Conservation (phyloP, 2,113 vertebrate species). For the Pao palembangensis region DNA sequence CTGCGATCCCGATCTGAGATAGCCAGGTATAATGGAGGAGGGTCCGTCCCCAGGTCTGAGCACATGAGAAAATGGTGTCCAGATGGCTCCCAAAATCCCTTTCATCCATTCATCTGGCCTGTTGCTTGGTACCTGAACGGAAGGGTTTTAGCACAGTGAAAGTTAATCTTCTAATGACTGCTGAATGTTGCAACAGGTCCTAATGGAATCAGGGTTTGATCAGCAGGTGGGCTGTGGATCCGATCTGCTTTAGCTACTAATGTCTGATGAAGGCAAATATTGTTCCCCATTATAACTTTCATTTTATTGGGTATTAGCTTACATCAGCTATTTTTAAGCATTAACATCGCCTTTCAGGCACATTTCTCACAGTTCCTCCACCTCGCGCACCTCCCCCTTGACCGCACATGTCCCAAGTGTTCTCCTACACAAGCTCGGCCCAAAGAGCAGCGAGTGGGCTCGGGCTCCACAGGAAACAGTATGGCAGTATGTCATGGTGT, state of each 20-base stretch:
- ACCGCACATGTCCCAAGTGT: slow-evolving; percentile 10
- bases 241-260: slow-evolving; percentile 2
- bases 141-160: slow-evolving; percentile 23
- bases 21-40: slow-evolving; percentile 31
- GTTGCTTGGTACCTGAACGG: slow-evolving; percentile 38
- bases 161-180: slow-evolving; percentile 54
- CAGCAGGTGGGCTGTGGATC: slow-evolving; percentile 8
- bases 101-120: slow-evolving; percentile 49
- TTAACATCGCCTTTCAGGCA: too few relatives aligned
- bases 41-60: slow-evolving; percentile 6
- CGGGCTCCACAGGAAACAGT: slow-evolving; percentile 17
- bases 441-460: slow-evolving; percentile 14
- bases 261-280: slow-evolving; percentile 6
- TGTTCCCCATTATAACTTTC: not conserved
- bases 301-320: not conserved
- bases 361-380: too few relatives aligned
- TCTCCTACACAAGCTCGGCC: slow-evolving; percentile 11
- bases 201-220: slow-evolving; percentile 11
- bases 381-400: slow-evolving; percentile 3
- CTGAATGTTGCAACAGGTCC: slow-evolving; percentile 44
- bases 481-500: slow-evolving; percentile 6
- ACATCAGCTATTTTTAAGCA: not conserved
- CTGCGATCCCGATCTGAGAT: slow-evolving; percentile 32
- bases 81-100: slow-evolving; percentile 46
- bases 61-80: slow-evolving; percentile 35